These are phyloP conservation scores for Pseudoips prasinana DNA, from an alignment of 2,888 invertebrate species.

Conservation along the genomic window DNA sequence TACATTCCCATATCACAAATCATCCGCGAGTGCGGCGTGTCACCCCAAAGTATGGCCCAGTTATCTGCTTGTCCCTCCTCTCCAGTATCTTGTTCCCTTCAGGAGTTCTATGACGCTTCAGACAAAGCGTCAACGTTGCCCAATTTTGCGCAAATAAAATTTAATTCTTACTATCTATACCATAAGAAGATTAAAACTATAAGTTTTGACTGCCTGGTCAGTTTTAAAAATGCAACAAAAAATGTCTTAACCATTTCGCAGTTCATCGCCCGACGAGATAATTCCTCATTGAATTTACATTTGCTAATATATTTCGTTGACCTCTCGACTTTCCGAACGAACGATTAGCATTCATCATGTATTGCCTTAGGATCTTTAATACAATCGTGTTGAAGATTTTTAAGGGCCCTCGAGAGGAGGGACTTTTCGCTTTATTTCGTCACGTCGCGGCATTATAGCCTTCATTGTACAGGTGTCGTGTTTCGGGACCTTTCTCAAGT, in stretches of 20 bases:
- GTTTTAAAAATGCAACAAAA: too few species aligned
- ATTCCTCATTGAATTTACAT: slow-evolving; percentile 17
- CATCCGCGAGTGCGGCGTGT: too few species aligned
- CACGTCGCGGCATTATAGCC: slow-evolving; percentile 15
- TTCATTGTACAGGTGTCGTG: slow-evolving; percentile 10
- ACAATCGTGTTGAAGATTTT: slow-evolving; percentile 12
- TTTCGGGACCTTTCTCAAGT: slow-evolving; percentile 5
- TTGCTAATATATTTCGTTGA: slow-evolving; percentile 11
- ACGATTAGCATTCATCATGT: slow-evolving; percentile 18
- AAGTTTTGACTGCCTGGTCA: too few species aligned
- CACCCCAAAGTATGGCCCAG: too few species aligned
- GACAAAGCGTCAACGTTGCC: too few species aligned
- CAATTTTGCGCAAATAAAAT: too few species aligned
- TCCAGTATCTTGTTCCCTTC: too few species aligned
- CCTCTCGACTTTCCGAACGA: slow-evolving; percentile 9
- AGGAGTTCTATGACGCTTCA: too few species aligned
- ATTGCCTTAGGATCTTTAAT: slow-evolving; percentile 11
- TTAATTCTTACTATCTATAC: too few species aligned
- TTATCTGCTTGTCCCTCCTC: too few species aligned
- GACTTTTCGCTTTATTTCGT: slow-evolving; percentile 14
- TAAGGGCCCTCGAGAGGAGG: slow-evolving; percentile 1
- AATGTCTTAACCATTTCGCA: not conserved
- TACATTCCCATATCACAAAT: too few species aligned
- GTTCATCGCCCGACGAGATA: slow-evolving; percentile 5
- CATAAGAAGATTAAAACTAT: too few species aligned